These are phyloP conservation scores for Sipha maydis DNA, from an alignment of 2,888 invertebrate species.

Conservation along the genomic window DNA sequence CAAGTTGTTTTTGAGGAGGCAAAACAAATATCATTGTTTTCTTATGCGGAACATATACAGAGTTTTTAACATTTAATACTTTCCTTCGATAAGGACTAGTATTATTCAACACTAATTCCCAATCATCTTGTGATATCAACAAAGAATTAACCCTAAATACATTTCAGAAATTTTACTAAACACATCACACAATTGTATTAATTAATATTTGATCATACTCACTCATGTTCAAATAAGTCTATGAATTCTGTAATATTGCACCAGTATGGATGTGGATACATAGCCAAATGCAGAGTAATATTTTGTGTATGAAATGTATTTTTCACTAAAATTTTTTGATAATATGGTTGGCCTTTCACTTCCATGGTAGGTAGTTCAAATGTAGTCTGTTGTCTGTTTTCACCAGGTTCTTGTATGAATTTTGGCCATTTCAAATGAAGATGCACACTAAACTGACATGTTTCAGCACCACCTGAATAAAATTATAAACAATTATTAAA, in stretches of 20 bases:
- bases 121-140: constrained; percentile 50
- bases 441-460: constrained; percentile 58
- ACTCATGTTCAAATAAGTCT: constrained; percentile 57
- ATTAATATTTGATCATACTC: background rate
- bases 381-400: constrained; percentile 58
- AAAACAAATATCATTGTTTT: constrained; percentile 58
- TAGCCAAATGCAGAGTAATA: constrained; percentile 54
- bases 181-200: background rate
- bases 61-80: constrained; percentile 54
- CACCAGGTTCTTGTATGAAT: constrained; percentile 59
- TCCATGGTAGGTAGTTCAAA: constrained; percentile 56
- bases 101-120: constrained; percentile 56
- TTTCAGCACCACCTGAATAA: constrained; percentile 53
- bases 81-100: constrained; percentile 51
- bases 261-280: constrained; percentile 58
- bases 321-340: constrained; percentile 57
- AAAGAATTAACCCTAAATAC: constrained; percentile 49
- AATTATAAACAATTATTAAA: background rate
- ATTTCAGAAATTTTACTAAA: background rate
- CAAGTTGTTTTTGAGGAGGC: constrained; percentile 51
- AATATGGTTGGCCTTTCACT: constrained; percentile 51
- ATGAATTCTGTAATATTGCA: constrained; percentile 58
- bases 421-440: constrained; percentile 60
- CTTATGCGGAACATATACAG: constrained; percentile 55
- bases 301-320: constrained; percentile 60